A percentile compares a stretch with the other conserved stretches of the same genome.
Conservation (phyloP, 1,140 invertebrate species). For the Listronotus bonariensis region DNA sequence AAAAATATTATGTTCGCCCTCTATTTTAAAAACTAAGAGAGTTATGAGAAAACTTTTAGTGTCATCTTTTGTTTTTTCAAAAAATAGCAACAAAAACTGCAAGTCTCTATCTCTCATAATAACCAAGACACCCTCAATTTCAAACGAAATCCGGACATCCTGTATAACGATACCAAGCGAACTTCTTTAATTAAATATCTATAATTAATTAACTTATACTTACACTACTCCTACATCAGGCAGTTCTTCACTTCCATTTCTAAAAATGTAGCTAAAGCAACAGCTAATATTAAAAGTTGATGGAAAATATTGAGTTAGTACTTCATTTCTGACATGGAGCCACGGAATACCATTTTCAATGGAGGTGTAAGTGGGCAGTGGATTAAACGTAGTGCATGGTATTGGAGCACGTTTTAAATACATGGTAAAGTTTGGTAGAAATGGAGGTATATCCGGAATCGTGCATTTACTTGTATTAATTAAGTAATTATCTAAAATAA, state of each 20-base stretch:
- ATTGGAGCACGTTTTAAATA: conserved; percentile 46
- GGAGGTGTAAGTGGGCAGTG: conserved; percentile 40
- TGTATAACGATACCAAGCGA: no score
- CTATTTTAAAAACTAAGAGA: no score
- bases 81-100: no score
- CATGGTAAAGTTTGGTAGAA: conserved; percentile 53
- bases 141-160: no score
- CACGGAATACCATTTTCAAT: conserved; percentile 37
- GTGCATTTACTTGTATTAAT: conserved; percentile 71
- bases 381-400: conserved; percentile 55
- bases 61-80: no score
- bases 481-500: conserved; percentile 57
- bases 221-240: conserved; percentile 42
- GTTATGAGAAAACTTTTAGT: no score
- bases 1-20: no score
- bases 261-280: conserved; percentile 42
- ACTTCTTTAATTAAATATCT: no score
- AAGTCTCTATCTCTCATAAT: no score
- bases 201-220: not conserved
- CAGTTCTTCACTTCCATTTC: conserved; percentile 27
- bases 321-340: conserved; percentile 40
- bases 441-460: conserved; percentile 70
- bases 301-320: conserved; percentile 28
- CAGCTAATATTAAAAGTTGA: conserved; percentile 27
- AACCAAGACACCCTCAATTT: no score